Base-by-base conservation (phyloP, 2,797 vertebrate genomes). In the Erethizon dorsatum region DNA sequence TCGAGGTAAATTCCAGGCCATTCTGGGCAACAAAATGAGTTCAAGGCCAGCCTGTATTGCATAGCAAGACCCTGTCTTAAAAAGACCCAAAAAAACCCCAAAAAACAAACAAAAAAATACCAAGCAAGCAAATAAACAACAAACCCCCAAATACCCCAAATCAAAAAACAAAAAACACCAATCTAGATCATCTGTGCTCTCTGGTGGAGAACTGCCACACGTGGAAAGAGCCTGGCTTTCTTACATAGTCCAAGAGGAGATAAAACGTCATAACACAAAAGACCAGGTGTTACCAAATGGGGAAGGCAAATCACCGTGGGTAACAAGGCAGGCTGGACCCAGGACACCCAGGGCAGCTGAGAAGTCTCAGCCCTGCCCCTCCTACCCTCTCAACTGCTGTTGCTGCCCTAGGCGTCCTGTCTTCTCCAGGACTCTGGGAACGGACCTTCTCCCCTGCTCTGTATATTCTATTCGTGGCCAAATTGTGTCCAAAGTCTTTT, bases 171-270 rank as follows among this genome's bases (percentile, higher is more conserved):
- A 6, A 12, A 88, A 59, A 90, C 90, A 78, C 18, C 69, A 88
- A 89, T 80, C 79, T n/a, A 80, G 57, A 88, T 41, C 85, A 82
- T n/a, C 41, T 50, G 15, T 59, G 73, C 24, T 18, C 45, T 91
- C 56, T 89, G 77, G 92, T 71, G 10, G 33, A 61, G 20, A 93
- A 96, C 65, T 18, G 18, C 45, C 50, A 85, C 57, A 90, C 37
- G 52, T 84, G 79, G 26, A 45, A 93, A n/a, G 26, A 85, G 18
- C 20, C n/a, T 82, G n/a, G 65, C 56, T 88, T 97, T 88, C 65
- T n/a, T 69, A 41, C 63, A 63, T 31, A 41, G 41, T 80, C n/a
- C 41, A 75, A 57, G 31, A 95, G 56, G 33, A 77, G 24, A 61
- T 22, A 71, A 75, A 52, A 85, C 5, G 41, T 28, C 83, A 31